Evolutionary conservation across 1,140 invertebrate species (phyloP), one percentile per base, ranked within the genome.

Genomic region (Gryon sp.): DNA sequence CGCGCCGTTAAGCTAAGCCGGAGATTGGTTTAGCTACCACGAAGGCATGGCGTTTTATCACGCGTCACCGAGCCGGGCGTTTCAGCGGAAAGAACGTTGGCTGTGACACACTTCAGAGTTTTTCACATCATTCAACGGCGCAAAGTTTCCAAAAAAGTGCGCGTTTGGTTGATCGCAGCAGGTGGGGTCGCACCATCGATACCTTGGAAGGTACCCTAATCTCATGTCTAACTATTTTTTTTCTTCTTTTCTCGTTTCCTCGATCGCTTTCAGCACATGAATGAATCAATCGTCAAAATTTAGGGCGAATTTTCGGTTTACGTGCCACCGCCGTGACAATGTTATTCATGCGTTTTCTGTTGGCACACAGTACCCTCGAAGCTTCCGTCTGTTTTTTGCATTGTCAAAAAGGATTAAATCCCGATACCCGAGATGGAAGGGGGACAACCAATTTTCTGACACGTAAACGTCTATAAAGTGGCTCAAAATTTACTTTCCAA

Each of bases 11-110:
- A 80, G 59, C 84, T 88, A 88, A 88, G 85, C 85, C 81, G 53
- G 80, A 87, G 85, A 89, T 88, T 89, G 87, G 87, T 86, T 89
- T 89, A 89, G 85, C 85, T 74, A 80, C 84, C 86, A 84, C 85
- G 83, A 77, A 84, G 78, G 84, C 86, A 86, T 83, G 83, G 80
- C 81, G 75, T 79, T 77, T 46, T 73, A 86, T 87, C 82, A 88
- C 86, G 86, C 86, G 87, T 88, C 86, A 88, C 72, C 80, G 86
- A 82, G 65, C 79, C 69, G 57, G 80, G 82, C 66, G 65, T 78
- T 77, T 57, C 30, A 30, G 55, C 66, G 70, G 52, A 76, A 78
- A 60, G 48, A 72, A 74, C 62, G 46, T 78, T 69, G 55, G 48
- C 59, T 36, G 30, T 74, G 48, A 72, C 78, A 74, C 75, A 65